Evolutionary conservation across 2,888 invertebrate species (phyloP).

Genomic region (Dryobotodes eremita): DNA sequence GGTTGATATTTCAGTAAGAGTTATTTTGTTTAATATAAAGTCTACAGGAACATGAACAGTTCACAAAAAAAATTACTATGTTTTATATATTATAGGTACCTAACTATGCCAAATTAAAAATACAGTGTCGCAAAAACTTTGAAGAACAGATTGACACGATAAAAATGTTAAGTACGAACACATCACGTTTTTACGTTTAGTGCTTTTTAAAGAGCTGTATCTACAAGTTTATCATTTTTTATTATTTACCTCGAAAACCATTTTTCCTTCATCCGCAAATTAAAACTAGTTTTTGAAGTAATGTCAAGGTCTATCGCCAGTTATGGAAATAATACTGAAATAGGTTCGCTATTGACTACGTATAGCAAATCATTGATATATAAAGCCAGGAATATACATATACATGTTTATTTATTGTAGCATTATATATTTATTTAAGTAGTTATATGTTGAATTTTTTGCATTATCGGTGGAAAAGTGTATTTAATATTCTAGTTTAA

Average conservation of each 20-base stretch:
- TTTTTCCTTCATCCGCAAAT: conserved; percentile 39
- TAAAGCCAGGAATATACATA: background rate
- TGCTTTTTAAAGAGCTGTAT: conserved; percentile 56
- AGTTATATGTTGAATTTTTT: too few species aligned
- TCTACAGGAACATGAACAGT: background rate
- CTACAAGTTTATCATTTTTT: conserved; percentile 48
- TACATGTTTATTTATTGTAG: background rate
- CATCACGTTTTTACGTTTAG: conserved; percentile 55
- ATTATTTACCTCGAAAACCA: conserved; percentile 36
- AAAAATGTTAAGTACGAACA: conserved; percentile 47
- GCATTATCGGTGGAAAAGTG: too few species aligned
- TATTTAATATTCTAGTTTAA: too few species aligned
- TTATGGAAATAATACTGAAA: conserved; percentile 29
- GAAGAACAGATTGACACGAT: conserved; percentile 49
- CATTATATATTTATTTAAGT: too few species aligned
- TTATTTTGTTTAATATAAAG: background rate
- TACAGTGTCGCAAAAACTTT: conserved; percentile 20
- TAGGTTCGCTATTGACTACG: conserved; percentile 9
- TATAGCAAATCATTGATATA: conserved; percentile 3
- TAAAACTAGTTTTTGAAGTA: conserved; percentile 44
- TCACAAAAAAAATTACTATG: background rate
- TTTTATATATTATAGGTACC: background rate
- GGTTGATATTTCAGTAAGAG: background rate
- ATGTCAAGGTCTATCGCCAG: conserved; percentile 56
- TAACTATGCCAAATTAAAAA: conserved; percentile 16